A percentile compares a stretch with the other conserved stretches of the same genome.
phyloP scores from a whole-genome alignment of 2,888 invertebrate species.

The Antheraea yamamai region DNA sequence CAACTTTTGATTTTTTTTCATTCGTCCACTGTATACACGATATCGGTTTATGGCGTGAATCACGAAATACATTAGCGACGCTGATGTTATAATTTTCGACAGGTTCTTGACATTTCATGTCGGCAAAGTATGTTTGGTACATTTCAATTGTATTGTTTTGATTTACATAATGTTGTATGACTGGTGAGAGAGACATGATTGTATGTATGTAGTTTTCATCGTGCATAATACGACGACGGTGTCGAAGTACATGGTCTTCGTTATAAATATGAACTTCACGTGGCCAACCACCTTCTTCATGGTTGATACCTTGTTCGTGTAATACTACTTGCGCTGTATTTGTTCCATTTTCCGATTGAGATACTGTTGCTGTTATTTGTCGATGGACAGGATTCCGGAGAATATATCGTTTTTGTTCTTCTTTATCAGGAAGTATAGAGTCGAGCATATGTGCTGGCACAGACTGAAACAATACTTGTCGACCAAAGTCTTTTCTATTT shows the following conservation, averaged over 20 bases:
- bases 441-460: constrained; percentile 67
- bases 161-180: constrained; percentile 85
- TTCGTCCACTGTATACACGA: constrained; percentile 87
- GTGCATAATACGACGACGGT: constrained; percentile 89
- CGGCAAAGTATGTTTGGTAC: constrained; percentile 88
- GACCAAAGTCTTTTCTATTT: constrained; percentile 74
- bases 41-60: constrained; percentile 74
- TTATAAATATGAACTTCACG: constrained; percentile 85
- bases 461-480: constrained; percentile 71
- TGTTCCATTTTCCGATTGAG: constrained; percentile 75
- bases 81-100: constrained; percentile 81
- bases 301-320: constrained; percentile 85
- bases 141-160: constrained; percentile 92
- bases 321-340: constrained; percentile 84
- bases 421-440: constrained; percentile 63
- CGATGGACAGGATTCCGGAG: constrained; percentile 78
- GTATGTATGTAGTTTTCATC: constrained; percentile 88
- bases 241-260: constrained; percentile 87
- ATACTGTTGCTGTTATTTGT: constrained; percentile 70
- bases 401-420: constrained; percentile 67
- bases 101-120: constrained; percentile 73
- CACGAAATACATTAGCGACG: constrained; percentile 86
- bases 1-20: constrained; percentile 84
- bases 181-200: constrained; percentile 79
- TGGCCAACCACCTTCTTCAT: constrained; percentile 93